phyloP scores from a whole-genome alignment of 2,113 vertebrate genomes.

The Merops nubicus region DNA sequence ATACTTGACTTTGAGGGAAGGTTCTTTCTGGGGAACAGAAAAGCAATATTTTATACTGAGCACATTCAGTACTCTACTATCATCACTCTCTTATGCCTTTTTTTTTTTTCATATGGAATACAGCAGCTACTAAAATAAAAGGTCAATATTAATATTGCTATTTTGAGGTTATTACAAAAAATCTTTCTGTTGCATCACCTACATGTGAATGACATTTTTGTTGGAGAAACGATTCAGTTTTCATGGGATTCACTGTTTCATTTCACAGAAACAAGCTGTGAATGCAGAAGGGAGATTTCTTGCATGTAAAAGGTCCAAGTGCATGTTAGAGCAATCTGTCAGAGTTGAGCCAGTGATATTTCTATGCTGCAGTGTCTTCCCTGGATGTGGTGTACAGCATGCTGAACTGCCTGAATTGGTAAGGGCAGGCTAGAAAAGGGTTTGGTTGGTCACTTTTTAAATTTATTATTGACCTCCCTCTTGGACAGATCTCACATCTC shows the following conservation, averaged over 20 bases:
- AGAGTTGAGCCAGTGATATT: neutral
- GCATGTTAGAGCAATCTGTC: neutral
- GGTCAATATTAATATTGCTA: neutral
- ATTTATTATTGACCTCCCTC: neutral
- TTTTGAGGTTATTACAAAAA: neutral
- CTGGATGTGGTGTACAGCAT: neutral
- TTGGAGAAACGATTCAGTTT: neutral
- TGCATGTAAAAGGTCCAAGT: neutral
- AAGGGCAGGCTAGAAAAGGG: neutral
- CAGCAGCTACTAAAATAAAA: neutral
- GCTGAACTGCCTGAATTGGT: neutral
- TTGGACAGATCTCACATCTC: neutral
- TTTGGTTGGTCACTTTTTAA: neutral
- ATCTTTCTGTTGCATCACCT: neutral
- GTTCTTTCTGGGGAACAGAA: neutral
- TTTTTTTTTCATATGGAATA: neutral
- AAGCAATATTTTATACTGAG: neutral
- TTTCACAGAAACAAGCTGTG: constrained; percentile 19
- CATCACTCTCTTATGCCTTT: neutral
- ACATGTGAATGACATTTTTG: neutral
- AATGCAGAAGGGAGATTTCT: constrained; percentile 2
- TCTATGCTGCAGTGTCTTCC: neutral
- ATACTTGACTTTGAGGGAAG: neutral
- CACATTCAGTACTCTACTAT: neutral
- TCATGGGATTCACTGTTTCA: neutral